phyloP scores from a whole-genome alignment of 1,140 invertebrate species.

The Sarcophaga bullata region DNA sequence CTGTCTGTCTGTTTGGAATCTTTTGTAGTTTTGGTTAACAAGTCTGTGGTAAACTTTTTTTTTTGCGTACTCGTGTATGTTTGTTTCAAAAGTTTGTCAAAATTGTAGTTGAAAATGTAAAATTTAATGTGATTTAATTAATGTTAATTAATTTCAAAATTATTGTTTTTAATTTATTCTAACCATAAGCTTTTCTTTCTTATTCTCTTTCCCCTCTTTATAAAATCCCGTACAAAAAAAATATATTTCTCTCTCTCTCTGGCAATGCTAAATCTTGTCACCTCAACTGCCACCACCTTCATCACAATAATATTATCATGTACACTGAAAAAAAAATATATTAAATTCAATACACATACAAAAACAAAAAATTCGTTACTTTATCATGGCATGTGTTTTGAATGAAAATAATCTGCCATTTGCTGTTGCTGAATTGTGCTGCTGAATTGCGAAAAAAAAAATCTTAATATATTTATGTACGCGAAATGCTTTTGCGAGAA shows the following conservation, averaged over 20 bases:
- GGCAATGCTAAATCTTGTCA: neutral
- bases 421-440: neutral
- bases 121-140: neutral
- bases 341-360: no score
- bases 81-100: constrained; percentile 27
- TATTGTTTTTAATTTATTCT: neutral
- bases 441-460: constrained; percentile 1
- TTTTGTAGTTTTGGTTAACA: no score
- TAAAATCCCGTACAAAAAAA: neutral
- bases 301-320: neutral
- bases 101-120: neutral
- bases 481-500: neutral
- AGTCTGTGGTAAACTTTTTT: neutral
- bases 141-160: no score
- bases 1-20: no score
- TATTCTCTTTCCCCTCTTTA: neutral
- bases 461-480: neutral
- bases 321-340: constrained; percentile 5
- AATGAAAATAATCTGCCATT: constrained; percentile 4
- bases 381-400: neutral
- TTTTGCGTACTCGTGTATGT: constrained; percentile 21
- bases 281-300: neutral
- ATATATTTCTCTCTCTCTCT: neutral
- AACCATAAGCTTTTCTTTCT: constrained; percentile 16
- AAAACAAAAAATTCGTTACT: neutral